These are phyloP conservation scores for Spilarctia lutea DNA, from an alignment of 2,888 invertebrate species.

Conservation along the genomic window DNA sequence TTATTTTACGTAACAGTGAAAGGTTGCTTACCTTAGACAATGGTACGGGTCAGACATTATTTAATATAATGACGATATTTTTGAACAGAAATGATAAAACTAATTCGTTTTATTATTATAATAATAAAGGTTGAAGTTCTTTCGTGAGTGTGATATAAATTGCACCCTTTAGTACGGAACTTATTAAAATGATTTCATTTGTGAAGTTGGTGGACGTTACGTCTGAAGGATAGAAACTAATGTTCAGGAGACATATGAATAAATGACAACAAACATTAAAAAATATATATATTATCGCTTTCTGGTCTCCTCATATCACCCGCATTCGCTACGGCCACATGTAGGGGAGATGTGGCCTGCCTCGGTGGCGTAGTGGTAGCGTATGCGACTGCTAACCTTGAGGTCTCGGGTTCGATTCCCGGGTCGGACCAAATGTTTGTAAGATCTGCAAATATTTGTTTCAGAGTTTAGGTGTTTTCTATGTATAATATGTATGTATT, in stretches of 20 bases:
- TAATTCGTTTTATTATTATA: not conserved
- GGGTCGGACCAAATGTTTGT: no score
- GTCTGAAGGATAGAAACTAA: not conserved
- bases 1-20: slow-evolving; percentile 28
- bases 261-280: no score
- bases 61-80: slow-evolving; percentile 16
- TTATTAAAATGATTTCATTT: not conserved
- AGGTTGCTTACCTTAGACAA: slow-evolving; percentile 17
- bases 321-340: no score
- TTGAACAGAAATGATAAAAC: not conserved
- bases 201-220: not conserved
- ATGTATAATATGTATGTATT: no score
- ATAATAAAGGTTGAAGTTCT: slow-evolving; percentile 8
- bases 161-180: not conserved
- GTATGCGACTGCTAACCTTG: no score
- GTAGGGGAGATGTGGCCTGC: no score
- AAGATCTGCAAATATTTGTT: no score
- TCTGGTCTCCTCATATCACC: no score
- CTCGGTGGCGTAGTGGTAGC: no score
- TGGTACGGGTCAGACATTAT: slow-evolving; percentile 7
- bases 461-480: no score
- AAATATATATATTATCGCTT: no score
- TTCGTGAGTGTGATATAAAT: not conserved
- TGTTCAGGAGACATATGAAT: not conserved
- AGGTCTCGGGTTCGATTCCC: no score